phyloP scores from a whole-genome alignment of 2,888 invertebrate species.

The Diabrotica balteata region DNA sequence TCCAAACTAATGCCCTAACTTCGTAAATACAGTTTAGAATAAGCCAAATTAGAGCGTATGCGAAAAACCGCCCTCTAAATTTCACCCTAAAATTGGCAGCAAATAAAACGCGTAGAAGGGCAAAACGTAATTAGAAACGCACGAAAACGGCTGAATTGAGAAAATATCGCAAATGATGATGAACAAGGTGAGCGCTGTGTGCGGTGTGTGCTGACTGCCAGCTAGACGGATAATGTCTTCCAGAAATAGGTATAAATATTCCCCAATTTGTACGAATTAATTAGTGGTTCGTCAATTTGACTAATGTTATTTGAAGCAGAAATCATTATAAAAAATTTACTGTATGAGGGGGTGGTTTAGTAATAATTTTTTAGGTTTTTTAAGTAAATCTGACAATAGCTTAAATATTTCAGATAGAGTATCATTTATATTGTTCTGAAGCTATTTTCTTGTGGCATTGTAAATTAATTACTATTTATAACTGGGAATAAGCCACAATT shows the following conservation, averaged over 20 bases:
- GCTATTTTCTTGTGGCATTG: too few relatives aligned
- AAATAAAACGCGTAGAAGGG: slow-evolving; percentile 17
- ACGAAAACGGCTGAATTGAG: slow-evolving; percentile 23
- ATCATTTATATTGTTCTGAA: too few relatives aligned
- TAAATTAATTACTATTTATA: too few relatives aligned
- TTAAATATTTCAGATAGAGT: too few relatives aligned
- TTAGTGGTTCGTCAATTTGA: background rate
- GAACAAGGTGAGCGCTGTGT: background rate
- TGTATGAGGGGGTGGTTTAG: too few relatives aligned
- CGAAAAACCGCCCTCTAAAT: background rate
- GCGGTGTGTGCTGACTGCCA: background rate
- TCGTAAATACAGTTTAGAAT: background rate
- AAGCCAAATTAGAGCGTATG: background rate
- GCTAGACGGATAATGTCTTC: background rate
- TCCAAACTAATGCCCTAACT: too few relatives aligned
- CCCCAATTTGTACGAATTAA: background rate
- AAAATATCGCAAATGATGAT: slow-evolving; percentile 24
- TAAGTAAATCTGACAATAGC: too few relatives aligned
- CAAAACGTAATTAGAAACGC: slow-evolving; percentile 19
- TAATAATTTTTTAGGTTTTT: too few relatives aligned
- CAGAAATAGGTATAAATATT: slow-evolving; percentile 6
- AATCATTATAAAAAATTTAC: too few relatives aligned
- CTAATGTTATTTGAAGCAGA: too few relatives aligned
- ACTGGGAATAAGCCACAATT: too few relatives aligned
- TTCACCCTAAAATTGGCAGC: background rate